Percentiles rank a stretch among this genome's conserved stretches.
Conservation (phyloP, 2,797 vertebrate genomes). For the Arrhamphus sclerolepis region DNA sequence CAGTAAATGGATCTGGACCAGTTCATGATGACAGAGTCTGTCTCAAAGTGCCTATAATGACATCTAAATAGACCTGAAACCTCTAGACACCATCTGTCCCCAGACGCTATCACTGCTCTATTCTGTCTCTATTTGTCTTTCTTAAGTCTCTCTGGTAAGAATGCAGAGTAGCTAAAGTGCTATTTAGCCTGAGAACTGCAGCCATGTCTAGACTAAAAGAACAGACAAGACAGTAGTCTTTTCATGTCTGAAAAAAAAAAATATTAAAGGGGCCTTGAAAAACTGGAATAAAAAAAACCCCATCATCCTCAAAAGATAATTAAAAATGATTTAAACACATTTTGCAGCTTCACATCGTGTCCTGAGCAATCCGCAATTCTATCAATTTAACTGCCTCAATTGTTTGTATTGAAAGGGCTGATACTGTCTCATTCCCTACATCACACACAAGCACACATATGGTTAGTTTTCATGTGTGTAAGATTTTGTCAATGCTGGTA, state of each 20-base stretch:
- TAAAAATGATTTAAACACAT: too few relatives aligned
- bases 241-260: constrained; percentile 28
- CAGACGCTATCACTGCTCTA: constrained; percentile 2
- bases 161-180: constrained; percentile 25
- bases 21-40: constrained; percentile 3
- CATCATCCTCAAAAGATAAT: too few relatives aligned
- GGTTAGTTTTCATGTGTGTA: too few relatives aligned
- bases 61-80: constrained; percentile 36
- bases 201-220: constrained; percentile 32
- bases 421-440: neutral
- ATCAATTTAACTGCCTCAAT: constrained; percentile 34
- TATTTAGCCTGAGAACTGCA: constrained; percentile 26
- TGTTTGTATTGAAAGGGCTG: constrained; percentile 37
- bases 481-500: too few relatives aligned
- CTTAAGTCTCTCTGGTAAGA: constrained; percentile 12
- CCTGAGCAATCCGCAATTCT: constrained; percentile 45
- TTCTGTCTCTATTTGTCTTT: constrained; percentile 17
- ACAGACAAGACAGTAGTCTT: constrained; percentile 22
- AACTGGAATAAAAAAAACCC: neutral
- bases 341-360: too few relatives aligned
- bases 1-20: constrained; percentile 27
- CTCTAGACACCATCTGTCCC: constrained; percentile 38
- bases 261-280: neutral
- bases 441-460: too few relatives aligned
- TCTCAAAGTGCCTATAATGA: constrained; percentile 32